These are phyloP conservation scores for Oryzaephilus surinamensis DNA, from an alignment of 1,140 invertebrate species.

Conservation along the genomic window DNA sequence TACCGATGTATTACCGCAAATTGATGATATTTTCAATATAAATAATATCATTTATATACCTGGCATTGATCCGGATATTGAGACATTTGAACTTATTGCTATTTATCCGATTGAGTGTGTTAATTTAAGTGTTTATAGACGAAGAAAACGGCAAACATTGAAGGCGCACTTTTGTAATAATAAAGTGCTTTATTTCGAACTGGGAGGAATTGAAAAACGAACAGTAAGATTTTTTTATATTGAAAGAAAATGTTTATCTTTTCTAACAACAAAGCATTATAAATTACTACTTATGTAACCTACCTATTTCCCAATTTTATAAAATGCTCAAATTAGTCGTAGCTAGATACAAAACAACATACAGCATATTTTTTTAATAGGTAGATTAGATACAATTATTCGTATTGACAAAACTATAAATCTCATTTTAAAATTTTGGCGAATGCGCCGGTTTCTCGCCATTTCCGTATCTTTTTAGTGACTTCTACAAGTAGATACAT, in stretches of 20 bases:
- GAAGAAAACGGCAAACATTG: constrained; percentile 39
- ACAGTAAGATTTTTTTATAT: constrained; percentile 29
- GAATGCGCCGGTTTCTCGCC: too few species aligned
- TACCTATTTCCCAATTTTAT: too few species aligned
- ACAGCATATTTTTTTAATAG: too few species aligned
- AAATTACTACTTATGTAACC: too few species aligned
- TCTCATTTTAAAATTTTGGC: too few species aligned
- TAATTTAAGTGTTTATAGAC: constrained; percentile 45
- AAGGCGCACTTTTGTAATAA: constrained; percentile 45
- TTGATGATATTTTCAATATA: constrained; percentile 19
- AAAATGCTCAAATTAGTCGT: too few species aligned
- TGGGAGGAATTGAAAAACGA: constrained; percentile 36
- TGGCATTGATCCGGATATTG: constrained; percentile 42
- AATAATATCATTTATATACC: constrained; percentile 30
- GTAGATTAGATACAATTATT: too few species aligned
- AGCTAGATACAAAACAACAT: too few species aligned
- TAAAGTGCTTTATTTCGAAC: constrained; percentile 39
- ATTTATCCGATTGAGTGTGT: constrained; percentile 46
- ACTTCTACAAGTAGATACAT: too few species aligned
- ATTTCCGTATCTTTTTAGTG: too few species aligned
- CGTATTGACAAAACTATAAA: too few species aligned
- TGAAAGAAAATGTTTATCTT: background rate
- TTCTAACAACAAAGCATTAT: background rate
- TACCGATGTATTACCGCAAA: constrained; percentile 37
- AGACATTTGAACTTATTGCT: constrained; percentile 46